These are phyloP conservation scores for Dermatophagoides farinae DNA, from an alignment of 1,140 invertebrate species.

Conservation along the genomic window DNA sequence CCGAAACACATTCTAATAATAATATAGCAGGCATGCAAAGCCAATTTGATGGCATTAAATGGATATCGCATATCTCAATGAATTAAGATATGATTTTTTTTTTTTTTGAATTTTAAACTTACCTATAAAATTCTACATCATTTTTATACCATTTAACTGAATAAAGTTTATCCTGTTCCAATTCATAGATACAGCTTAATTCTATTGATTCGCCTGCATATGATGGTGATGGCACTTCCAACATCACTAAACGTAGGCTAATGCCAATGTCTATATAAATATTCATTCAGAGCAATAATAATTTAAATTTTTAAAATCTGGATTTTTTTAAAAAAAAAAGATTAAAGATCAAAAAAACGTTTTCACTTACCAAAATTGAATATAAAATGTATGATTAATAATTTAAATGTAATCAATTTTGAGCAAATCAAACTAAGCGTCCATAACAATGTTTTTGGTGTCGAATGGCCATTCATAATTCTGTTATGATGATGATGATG, in stretches of 20 bases:
- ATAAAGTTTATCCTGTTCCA: conserved; percentile 20
- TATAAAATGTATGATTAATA: conserved; percentile 1
- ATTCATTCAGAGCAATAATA: neutral
- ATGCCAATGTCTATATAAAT: neutral
- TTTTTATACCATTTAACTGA: conserved; percentile 22
- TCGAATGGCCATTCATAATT: too few species aligned
- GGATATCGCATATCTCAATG: too few species aligned
- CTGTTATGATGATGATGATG: neutral
- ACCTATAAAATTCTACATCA: conserved; percentile 16
- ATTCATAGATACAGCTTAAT: conserved; percentile 21
- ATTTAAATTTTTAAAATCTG: neutral
- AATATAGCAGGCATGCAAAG: too few species aligned
- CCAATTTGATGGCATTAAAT: too few species aligned
- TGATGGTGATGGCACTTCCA: conserved; percentile 19
- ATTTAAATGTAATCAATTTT: conserved; percentile 5
- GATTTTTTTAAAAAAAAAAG: neutral
- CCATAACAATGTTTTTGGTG: neutral
- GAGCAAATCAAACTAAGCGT: conserved; percentile 5
- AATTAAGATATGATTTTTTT: too few species aligned
- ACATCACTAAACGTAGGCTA: conserved; percentile 17
- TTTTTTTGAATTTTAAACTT: too few species aligned
- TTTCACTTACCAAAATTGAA: conserved; percentile 6
- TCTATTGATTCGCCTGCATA: conserved; percentile 21
- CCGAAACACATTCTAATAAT: too few species aligned
- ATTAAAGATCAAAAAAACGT: neutral